Evolutionary conservation across 2,113 vertebrate species (phyloP).

Genomic region (Macrotus californicus): DNA sequence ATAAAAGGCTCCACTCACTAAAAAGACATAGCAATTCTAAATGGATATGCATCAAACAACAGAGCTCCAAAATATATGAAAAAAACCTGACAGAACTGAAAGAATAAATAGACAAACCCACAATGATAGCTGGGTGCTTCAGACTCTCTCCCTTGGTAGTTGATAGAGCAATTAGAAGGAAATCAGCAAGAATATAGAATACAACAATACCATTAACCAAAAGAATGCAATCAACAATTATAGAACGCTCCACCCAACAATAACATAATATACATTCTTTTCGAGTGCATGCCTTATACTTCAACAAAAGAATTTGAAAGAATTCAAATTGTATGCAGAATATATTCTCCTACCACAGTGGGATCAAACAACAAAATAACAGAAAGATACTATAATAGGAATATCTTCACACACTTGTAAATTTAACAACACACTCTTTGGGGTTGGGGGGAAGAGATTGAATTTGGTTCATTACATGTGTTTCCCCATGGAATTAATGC

Average conservation of each 20-base stretch:
- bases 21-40: neutral
- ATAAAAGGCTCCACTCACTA: neutral
- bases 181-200: neutral
- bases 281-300: neutral
- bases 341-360: neutral
- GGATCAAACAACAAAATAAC: neutral
- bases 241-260: neutral
- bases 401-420: neutral
- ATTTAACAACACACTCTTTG: neutral
- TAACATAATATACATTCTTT: neutral
- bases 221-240: neutral
- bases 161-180: neutral
- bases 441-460: neutral
- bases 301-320: neutral
- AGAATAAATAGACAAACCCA: neutral
- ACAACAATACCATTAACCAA: neutral
- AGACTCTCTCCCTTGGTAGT: neutral
- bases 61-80: neutral
- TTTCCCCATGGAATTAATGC: neutral
- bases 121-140: neutral
- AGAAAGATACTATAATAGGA: neutral
- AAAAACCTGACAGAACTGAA: neutral
- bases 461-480: neutral
- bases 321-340: neutral
- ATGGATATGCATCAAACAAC: neutral